A percentile compares a stretch with the other conserved stretches of the same genome.
Conservation (phyloP, 2,113 vertebrate genomes). For the Mesembrinibis cayennensis region DNA sequence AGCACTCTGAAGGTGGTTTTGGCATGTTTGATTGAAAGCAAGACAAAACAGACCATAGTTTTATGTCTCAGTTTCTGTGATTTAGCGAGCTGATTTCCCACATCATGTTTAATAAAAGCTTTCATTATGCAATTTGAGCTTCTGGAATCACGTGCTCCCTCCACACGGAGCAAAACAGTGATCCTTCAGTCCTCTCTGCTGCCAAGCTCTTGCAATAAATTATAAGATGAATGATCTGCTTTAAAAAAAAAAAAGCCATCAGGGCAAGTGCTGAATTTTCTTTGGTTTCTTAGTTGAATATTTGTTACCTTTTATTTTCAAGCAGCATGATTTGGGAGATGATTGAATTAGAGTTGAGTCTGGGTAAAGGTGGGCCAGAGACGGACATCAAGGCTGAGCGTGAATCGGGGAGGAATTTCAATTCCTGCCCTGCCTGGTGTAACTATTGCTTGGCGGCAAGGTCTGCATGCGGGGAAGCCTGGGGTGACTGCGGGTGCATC, state of each 20-base stretch:
- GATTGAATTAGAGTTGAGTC: neutral
- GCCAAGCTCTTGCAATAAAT: neutral
- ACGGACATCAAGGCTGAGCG: rapidly evolving
- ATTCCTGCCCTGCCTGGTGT: neutral
- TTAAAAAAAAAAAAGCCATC: neutral
- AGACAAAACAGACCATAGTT: neutral
- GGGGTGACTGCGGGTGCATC: rapidly evolving
- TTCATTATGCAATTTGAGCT: constrained; percentile 52
- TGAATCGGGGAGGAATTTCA: neutral
- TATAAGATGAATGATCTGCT: neutral
- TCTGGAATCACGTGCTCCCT: constrained; percentile 54
- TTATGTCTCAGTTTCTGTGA: neutral
- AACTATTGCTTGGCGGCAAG: neutral
- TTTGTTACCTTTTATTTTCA: neutral
- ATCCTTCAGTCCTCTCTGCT: neutral
- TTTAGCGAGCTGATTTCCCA: constrained; percentile 10
- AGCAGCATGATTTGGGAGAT: neutral
- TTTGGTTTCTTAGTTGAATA: neutral
- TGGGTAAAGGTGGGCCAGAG: neutral
- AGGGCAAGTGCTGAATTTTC: neutral
- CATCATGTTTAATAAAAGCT: constrained; percentile 29
- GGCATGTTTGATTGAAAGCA: neutral
- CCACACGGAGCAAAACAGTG: neutral
- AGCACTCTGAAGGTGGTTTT: neutral
- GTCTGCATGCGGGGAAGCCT: neutral